These are phyloP conservation scores for Heloderma charlesbogerti DNA, from an alignment of 2,113 vertebrate species.

Conservation along the genomic window DNA sequence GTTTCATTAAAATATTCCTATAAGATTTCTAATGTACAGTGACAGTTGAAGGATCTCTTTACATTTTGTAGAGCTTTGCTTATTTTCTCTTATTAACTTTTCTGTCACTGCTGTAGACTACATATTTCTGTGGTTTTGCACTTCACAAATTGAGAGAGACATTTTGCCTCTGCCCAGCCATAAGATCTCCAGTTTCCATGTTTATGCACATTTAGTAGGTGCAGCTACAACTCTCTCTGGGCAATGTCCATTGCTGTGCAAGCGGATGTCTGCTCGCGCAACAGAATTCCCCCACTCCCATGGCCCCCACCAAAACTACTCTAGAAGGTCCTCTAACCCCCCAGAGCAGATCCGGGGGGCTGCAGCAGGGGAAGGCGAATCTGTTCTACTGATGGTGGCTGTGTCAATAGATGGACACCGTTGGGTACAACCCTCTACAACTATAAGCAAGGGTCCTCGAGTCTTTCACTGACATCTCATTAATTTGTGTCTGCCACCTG, in stretches of 20 bases:
- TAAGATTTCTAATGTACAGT: not conserved
- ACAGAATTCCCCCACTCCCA: not conserved
- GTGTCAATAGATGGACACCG: not conserved
- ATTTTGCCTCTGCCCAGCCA: conserved; percentile 26
- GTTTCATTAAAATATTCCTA: conserved; percentile 52
- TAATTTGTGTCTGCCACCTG: not conserved
- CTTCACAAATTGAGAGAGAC: conserved; percentile 30
- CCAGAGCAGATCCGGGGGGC: not conserved
- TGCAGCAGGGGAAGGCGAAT: not conserved
- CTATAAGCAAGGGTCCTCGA: not conserved
- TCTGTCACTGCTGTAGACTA: conserved; percentile 31
- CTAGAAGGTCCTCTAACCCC: not conserved
- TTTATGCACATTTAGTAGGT: conserved; percentile 32
- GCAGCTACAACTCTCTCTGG: not conserved
- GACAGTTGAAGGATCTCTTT: conserved; percentile 30
- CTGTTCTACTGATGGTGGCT: not conserved
- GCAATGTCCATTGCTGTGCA: not conserved
- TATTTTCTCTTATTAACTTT: conserved; percentile 53
- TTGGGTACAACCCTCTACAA: not conserved
- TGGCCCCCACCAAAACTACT: not conserved
- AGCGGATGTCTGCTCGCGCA: not conserved
- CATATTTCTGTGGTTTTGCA: not conserved
- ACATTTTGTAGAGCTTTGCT: conserved; percentile 29
- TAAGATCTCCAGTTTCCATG: conserved; percentile 37
- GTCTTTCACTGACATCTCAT: not conserved